Base-by-base conservation (phyloP, 1,140 invertebrate species). In the Drosophila setifemur region DNA sequence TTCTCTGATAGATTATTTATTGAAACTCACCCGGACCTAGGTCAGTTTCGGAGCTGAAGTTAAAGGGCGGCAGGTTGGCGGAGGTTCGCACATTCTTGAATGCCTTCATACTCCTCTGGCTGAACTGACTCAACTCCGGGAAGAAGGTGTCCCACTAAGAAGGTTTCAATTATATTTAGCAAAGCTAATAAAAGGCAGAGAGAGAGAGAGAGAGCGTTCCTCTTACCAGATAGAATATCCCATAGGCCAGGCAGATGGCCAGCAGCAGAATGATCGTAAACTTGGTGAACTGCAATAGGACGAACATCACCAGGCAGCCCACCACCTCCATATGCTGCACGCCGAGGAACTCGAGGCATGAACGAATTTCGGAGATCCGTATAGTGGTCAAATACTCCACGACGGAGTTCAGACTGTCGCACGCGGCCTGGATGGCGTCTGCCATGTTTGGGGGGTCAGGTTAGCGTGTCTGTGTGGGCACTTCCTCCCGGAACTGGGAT, bases 171-270 rank as follows among this genome's bases (percentile, higher is more conserved):
- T 23, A 26, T 9, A 0, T 31, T 14, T 5, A 11, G 3, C 4
- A 4, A 55, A 16, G 6, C 1, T 16, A 6, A 18, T 16, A 37
- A 18, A 1, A 8, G 33, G 8, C 8, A 14, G 2, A 7, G 6
- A 18, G 1, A 16, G 0, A 6, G 7, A 16, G 5, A 14, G 2
- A 7, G 6, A 18, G 1, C 12, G 0, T 4, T 6, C 14, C 0
- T 3, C 63, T 71, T 79, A 85, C 79, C 79, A 85, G 39, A 23
- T 86, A 79, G 25, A 85, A 85, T 12, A 72, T 79, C 4, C 26
- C 35, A 7, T 72, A 79, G 2, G 71, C 75, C 16, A 85, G 54
- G 0, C 39, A 11, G 6, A 57, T 40, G n/a, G 81, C 75, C 6
- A 85, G 4, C 6, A 81, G 4, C 7, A 85, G 35, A 0, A 87